Evolutionary conservation across 2,113 vertebrate genomes (phyloP), one percentile per base, ranked within the genome.

Genomic region (Psephotus haematonotus): DNA sequence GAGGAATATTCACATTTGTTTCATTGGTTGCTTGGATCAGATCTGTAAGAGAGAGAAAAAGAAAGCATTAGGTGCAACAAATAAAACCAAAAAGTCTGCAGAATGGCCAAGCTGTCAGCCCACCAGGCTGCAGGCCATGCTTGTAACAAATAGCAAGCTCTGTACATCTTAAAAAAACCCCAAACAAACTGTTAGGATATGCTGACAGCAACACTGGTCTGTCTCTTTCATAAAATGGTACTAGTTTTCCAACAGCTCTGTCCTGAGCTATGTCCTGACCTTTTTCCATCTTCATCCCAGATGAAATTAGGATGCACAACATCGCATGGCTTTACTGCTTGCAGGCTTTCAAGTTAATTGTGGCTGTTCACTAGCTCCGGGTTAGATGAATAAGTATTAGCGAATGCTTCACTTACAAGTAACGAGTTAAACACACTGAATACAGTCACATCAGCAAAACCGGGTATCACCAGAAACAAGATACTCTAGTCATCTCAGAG

Each of bases 1-100:
- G 99, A 92, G 99, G 99, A 97, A 99, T 99, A 96, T 99, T 99
- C 91, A 99, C 99, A 15, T 99, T 99, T 97, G 99, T 99, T 98
- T 99, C 99, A 76, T 99, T 99, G 93, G 99, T 99, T 95, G 99
- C 99, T 96, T 99, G 99, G 98, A 99, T 99, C 97, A 99, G 97
- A 97, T 99, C 99, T 99, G 97, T 52, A 87, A 92, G 44, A 90
- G 28, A 84, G 4, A 93, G 16, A 91, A 87, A 67, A 84, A 15
- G 20, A 93, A 79, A 33, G 28, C 11, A 6, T 91, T 59, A 94
- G 29, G 53, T 35, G n/a, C 67, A 53, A 74, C 23, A 80, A 63
- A 18, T 15, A 72, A 14, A 23, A 49, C 1, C 2, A 46, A 46
- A 28, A 49, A 14, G 19, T 35, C 8, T 59, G 49, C 53, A 83